A percentile compares a stretch with the other conserved stretches of the same genome.
Conservation (phyloP, 2,797 vertebrate genomes). For the Chelidonichthys spinosus region DNA sequence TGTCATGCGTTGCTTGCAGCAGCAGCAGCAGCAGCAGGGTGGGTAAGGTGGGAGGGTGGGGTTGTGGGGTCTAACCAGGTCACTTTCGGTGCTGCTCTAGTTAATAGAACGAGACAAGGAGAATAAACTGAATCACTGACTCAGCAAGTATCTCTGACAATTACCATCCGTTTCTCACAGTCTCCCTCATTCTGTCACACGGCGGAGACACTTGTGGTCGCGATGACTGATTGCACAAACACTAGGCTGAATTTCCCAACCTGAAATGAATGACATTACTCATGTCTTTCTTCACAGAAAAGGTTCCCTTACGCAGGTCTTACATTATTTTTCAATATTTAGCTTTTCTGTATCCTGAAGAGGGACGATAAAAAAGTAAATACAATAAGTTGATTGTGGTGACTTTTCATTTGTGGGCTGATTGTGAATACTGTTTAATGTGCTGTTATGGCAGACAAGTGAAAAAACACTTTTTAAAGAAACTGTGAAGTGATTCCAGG, state of each 20-base stretch:
- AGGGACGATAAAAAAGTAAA: no score
- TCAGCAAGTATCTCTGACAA: conserved; percentile 55
- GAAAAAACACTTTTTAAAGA: no score
- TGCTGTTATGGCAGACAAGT: no score
- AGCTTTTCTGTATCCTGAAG: not conserved
- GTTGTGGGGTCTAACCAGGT: conserved; percentile 76
- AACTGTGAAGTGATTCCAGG: no score
- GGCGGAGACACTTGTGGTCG: conserved; percentile 58
- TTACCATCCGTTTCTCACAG: conserved; percentile 32
- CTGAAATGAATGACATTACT: conserved; percentile 20
- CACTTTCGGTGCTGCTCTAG: conserved; percentile 32
- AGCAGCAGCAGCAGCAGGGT: conserved; percentile 24
- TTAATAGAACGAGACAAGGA: conserved; percentile 17
- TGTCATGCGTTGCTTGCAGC: conserved; percentile 38
- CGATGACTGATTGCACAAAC: conserved; percentile 60
- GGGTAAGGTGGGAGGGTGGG: conserved; percentile 56
- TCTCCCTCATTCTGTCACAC: conserved; percentile 16
- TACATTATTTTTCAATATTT: not conserved
- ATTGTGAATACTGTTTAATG: no score
- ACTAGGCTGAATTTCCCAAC: conserved; percentile 22
- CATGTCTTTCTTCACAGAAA: not conserved
- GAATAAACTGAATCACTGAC: conserved; percentile 51
- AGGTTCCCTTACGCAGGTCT: not conserved
- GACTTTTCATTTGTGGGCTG: no score
- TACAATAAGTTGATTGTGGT: no score